Percentiles rank a stretch among this genome's conserved stretches.
Conservation (phyloP, 2,113 vertebrate species). For the Datnioides undecimradiatus region DNA sequence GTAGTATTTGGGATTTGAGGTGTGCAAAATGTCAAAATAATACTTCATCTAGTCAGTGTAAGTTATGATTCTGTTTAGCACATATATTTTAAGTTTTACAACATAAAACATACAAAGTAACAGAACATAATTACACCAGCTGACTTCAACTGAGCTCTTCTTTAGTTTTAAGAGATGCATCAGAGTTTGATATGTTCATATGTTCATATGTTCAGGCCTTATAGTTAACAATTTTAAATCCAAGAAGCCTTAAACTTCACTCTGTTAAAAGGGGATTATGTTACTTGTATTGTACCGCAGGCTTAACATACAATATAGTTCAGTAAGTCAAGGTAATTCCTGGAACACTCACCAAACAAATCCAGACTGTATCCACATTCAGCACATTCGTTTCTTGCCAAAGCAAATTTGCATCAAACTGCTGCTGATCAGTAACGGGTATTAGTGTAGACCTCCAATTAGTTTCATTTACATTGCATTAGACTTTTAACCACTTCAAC, state of each 20-base stretch:
- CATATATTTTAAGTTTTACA: neutral
- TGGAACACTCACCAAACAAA: slow-evolving; percentile 1
- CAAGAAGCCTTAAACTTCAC: neutral
- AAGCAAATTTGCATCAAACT: slow-evolving; percentile 17
- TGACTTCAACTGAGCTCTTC: neutral
- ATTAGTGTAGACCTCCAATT: neutral
- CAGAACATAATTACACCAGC: neutral
- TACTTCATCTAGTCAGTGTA: neutral
- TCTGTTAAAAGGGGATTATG: neutral
- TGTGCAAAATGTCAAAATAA: neutral
- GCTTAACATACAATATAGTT: neutral
- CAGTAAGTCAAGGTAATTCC: neutral
- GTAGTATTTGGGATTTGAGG: neutral
- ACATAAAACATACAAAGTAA: neutral
- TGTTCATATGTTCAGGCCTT: neutral
- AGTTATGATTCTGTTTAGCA: neutral
- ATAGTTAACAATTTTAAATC: neutral
- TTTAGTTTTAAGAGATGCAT: neutral
- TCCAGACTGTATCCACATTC: neutral
- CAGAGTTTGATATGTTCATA: neutral
- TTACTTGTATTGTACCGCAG: neutral
- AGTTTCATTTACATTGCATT: slow-evolving; percentile 4
- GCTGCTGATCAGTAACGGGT: neutral
- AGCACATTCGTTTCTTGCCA: slow-evolving; percentile 11
- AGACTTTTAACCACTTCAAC: too few relatives aligned